These are phyloP conservation scores for Actenoides lindsayi DNA, from an alignment of 2,113 vertebrate species.

Conservation along the genomic window DNA sequence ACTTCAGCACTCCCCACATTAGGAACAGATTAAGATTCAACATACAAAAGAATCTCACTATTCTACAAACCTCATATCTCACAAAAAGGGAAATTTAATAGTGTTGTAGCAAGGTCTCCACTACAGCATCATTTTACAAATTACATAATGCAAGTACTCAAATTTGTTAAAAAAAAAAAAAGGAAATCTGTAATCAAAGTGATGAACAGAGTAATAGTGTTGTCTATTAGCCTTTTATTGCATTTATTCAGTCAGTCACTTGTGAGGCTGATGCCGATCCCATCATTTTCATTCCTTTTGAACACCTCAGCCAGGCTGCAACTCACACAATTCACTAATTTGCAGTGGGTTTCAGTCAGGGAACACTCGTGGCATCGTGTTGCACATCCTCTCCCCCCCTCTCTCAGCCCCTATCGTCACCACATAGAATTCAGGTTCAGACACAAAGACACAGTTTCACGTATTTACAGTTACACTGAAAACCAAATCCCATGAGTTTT, in stretches of 20 bases:
- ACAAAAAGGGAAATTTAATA: constrained; percentile 66
- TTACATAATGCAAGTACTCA: background rate
- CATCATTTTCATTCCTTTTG: background rate
- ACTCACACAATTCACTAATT: background rate
- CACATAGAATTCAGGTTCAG: constrained; percentile 12
- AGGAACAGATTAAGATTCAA: constrained; percentile 67
- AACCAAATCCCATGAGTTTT: constrained; percentile 62
- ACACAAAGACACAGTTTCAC: constrained; percentile 60
- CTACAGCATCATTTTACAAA: constrained; percentile 33
- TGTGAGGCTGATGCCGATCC: background rate
- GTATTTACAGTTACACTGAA: constrained; percentile 77
- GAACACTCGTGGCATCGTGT: background rate
- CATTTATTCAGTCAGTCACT: constrained; percentile 2
- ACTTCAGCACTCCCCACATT: constrained; percentile 73
- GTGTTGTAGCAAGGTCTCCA: constrained; percentile 30
- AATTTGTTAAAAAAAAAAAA: background rate
- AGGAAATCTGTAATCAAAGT: background rate
- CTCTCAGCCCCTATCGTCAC: background rate
- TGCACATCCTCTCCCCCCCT: background rate
- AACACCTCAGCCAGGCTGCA: background rate
- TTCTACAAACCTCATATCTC: constrained; percentile 62
- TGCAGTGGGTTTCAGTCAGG: background rate
- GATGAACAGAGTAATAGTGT: constrained; percentile 1
- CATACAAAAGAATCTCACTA: constrained; percentile 63
- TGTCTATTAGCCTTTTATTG: constrained; percentile 44